Evolutionary conservation across 1,140 invertebrate species (phyloP), one percentile per base, ranked within the genome.

Genomic region (Harlomillsia oculata): DNA sequence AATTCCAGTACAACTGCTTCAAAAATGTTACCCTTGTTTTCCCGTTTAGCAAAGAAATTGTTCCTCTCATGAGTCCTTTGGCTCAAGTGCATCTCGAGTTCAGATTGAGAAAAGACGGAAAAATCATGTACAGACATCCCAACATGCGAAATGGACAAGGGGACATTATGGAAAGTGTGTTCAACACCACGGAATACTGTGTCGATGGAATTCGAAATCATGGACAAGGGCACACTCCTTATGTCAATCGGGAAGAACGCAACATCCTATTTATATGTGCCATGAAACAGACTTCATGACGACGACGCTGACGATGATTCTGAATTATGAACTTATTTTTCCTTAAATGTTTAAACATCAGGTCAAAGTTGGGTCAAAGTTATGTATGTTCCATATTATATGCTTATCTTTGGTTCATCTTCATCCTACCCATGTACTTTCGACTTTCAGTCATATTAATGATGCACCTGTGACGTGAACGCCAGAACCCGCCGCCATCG

Each of bases 11-110:
- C 23, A 52, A 53, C 26, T 58, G 56, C 20, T 58, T 50, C 18
- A 58, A 58, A 18, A 58, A 58, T 34, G 36, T 58, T 20, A 58
- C 56, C 6, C 56, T 58, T 2, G 56, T 58, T 3, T 58, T 58
- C 23, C 56, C 56, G 2, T 58, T 37, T 25, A 52, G 41, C 23
- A 58, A 44, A 13, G 48, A 58, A 21, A 49, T 53, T 6, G 49
- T 58, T 8, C 41, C 26, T 13, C 26, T 52, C 3, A 58, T 58
- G 56, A 58, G 49, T 30, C 56, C 56, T 8, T 30, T 58, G 23
- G 56, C 56, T 3, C 48, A 58, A 46, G 40, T 58, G 13, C 51
- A 58, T 46, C 36, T 58, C 9, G 48, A 58, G 56, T 58, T 58
- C 18, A n/a, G 23, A 26, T 43, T 58, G 14, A 21, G 56, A 5